Base-by-base conservation (phyloP, 2,113 vertebrate genomes). In the Ameiurus melas region DNA sequence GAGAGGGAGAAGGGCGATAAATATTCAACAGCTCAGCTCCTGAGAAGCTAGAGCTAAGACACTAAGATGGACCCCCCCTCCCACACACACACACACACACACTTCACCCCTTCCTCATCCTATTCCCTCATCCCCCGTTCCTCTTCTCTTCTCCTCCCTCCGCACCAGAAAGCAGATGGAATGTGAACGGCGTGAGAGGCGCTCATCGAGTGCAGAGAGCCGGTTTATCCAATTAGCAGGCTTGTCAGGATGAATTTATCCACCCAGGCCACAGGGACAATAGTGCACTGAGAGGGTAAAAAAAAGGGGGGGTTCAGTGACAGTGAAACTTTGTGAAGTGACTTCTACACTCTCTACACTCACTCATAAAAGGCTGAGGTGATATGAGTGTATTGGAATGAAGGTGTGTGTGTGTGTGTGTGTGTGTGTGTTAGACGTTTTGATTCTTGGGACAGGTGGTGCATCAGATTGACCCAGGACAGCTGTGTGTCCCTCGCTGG, bases 201-300 rank as follows among this genome's bases (percentile, higher is more conserved):
- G 96, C 95, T 95, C 96, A 96, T 96, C 93, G 96, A 94, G 95
- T 95, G 93, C 85, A 58, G 93, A 91, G 91, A 92, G 94, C 93
- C 92, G 95, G 96, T 97, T 98, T 97, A 98, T 98, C 97, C 98
- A 98, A 98, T 99, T 99, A 97, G 96, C 93, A 98, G 95, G 98
- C 96, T 97, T 98, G 98, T 99, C 98, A 98, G 97, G 97, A 96
- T 97, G 97, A 97, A 98, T 99, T 97, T 97, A 97, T 97, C 96
- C 95, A 95, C 94, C 92, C 93, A 95, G 93, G 94, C 93, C 87
- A 5, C 84, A 25, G 86, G 90, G 90, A 95, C 94, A 96, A 95
- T 94, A 91, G 92, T 91, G 92, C 90, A 89, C 90, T 89, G 91
- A 94, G 80, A 70, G 91, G 30, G 27, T 78, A 16, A 78, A 55